Percentiles rank a stretch among this genome's conserved stretches.
phyloP scores from a whole-genome alignment of 2,888 invertebrate species.

The Mimumesa dahlbomi region DNA sequence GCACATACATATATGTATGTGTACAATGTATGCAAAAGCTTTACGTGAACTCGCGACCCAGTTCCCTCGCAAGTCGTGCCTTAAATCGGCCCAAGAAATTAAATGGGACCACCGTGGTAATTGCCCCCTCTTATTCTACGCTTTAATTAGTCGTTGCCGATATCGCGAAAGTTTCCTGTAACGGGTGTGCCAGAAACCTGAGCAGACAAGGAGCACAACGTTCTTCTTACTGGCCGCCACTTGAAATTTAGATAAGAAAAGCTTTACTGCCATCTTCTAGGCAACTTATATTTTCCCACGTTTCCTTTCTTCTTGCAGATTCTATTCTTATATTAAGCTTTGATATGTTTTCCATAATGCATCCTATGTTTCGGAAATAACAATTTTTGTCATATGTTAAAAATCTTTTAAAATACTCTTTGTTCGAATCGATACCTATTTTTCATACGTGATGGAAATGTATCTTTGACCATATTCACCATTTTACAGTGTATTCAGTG shows the following conservation, averaged over 20 bases:
- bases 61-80: constrained; percentile 37
- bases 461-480: too few relatives aligned
- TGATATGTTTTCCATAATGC: too few relatives aligned
- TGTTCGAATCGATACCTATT: too few relatives aligned
- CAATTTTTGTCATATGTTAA: too few relatives aligned
- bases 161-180: constrained; percentile 66
- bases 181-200: constrained; percentile 50
- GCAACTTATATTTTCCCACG: too few relatives aligned
- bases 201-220: constrained; percentile 45
- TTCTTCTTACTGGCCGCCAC: constrained; percentile 54
- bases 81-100: constrained; percentile 61
- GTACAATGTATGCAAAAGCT: constrained; percentile 26
- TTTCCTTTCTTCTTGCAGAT: too few relatives aligned
- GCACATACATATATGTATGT: neutral
- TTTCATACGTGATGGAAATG: too few relatives aligned
- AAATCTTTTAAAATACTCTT: too few relatives aligned
- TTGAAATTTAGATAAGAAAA: constrained; percentile 64
- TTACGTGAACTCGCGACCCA: constrained; percentile 40
- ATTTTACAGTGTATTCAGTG: too few relatives aligned
- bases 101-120: constrained; percentile 64
- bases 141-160: constrained; percentile 70
- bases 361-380: too few relatives aligned
- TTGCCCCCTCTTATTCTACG: constrained; percentile 67
- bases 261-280: constrained; percentile 37
- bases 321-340: too few relatives aligned